Evolutionary conservation across 1,140 invertebrate species (phyloP).

Genomic region (Carposina sasakii): DNA sequence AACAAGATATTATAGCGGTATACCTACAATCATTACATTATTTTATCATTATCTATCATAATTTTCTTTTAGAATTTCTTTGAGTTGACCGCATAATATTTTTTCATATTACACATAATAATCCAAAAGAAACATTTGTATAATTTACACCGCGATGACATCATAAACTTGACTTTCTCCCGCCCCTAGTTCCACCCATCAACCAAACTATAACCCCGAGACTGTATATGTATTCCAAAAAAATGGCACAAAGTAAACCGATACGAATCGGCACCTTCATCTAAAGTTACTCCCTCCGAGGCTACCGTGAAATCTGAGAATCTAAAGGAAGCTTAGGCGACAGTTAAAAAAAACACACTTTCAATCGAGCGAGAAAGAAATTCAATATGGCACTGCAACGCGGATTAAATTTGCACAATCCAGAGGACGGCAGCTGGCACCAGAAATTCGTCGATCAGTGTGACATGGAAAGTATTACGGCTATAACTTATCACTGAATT

Average conservation of each 20-base stretch:
- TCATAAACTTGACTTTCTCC: conserved; percentile 34
- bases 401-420: conserved; percentile 68
- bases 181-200: conserved; percentile 47
- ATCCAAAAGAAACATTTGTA: too few species aligned
- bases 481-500: too few species aligned
- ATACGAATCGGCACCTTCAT: conserved; percentile 42
- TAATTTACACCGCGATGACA: too few species aligned
- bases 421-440: conserved; percentile 57
- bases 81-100: too few species aligned
- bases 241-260: conserved; percentile 38
- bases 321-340: conserved; percentile 57
- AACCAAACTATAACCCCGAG: too few species aligned
- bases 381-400: conserved; percentile 58
- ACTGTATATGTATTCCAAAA: too few species aligned
- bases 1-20: too few species aligned
- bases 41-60: too few species aligned
- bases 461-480: too few species aligned
- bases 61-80: too few species aligned
- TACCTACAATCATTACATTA: too few species aligned
- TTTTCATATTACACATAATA: too few species aligned
- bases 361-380: conserved; percentile 64
- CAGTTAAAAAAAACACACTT: conserved; percentile 58
- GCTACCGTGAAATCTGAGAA: conserved; percentile 64
- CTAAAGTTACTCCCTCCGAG: conserved; percentile 44
- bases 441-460: conserved; percentile 55